Evolutionary conservation across 2,888 invertebrate species (phyloP).

Genomic region (Labia minor): DNA sequence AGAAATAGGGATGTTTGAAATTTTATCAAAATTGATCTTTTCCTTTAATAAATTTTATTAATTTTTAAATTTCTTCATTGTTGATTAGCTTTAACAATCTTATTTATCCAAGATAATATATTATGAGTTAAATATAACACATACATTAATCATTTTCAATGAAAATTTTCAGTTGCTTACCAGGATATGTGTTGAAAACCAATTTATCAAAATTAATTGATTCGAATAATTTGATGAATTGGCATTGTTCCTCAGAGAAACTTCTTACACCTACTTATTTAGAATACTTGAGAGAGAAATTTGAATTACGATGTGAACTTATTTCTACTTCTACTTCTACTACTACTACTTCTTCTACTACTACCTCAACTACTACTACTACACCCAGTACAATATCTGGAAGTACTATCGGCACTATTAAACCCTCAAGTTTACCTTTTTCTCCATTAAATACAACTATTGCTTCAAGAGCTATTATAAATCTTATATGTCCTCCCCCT

Average conservation of each 20-base stretch:
- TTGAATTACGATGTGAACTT: neutral
- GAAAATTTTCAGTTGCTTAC: neutral
- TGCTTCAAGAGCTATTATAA: neutral
- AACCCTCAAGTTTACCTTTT: neutral
- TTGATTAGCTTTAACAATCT: too few species aligned
- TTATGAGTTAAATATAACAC: too few species aligned
- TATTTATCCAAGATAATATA: too few species aligned
- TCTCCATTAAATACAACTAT: neutral
- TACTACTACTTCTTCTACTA: neutral
- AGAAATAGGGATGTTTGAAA: too few species aligned
- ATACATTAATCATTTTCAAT: too few species aligned
- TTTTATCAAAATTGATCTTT: too few species aligned
- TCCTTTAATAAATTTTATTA: too few species aligned
- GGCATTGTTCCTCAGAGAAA: neutral
- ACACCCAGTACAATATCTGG: neutral
- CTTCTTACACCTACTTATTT: neutral
- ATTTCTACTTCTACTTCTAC: neutral
- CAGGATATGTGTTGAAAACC: neutral
- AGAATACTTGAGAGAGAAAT: neutral
- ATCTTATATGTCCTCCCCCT: neutral
- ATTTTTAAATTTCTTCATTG: too few species aligned
- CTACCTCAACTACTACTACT: neutral
- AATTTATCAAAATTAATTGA: neutral
- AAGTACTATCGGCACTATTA: neutral
- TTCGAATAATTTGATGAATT: neutral